Conservation (phyloP, 2,888 invertebrate species). For the Deilephila elpenor region DNA sequence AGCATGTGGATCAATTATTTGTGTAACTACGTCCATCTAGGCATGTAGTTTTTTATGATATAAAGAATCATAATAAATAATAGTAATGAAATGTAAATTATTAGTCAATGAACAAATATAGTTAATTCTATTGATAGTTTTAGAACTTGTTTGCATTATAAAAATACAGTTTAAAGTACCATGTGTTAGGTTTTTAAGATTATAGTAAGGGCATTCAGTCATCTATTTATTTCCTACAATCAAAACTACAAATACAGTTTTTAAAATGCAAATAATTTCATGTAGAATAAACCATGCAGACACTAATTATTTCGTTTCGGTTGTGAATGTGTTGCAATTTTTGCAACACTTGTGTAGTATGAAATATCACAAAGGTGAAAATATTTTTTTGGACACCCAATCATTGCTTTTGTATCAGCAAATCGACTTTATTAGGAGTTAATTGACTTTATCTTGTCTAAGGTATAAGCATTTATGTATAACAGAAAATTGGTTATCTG, state of each 20-base stretch:
- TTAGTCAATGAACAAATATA: slow-evolving; percentile 24
- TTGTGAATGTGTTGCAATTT: slow-evolving; percentile 9
- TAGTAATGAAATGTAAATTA: slow-evolving; percentile 31
- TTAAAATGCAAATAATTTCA: slow-evolving; percentile 21
- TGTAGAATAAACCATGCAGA: neutral
- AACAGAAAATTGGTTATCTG: neutral
- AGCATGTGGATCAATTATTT: too few species aligned
- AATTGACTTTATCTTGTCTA: neutral
- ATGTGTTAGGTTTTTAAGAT: neutral
- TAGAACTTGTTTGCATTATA: slow-evolving; percentile 3
- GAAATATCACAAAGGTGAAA: neutral
- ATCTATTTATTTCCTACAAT: neutral
- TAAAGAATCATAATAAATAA: slow-evolving; percentile 24
- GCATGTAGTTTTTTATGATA: slow-evolving; percentile 20
- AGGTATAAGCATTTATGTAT: slow-evolving; percentile 16
- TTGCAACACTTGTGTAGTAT: slow-evolving; percentile 8
- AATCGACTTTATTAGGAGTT: neutral
- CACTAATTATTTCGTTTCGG: neutral
- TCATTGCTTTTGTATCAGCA: neutral
- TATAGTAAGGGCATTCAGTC: neutral
- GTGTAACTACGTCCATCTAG: slow-evolving; percentile 4
- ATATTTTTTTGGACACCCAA: neutral
- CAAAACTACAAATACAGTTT: neutral
- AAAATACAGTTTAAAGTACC: neutral
- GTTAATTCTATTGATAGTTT: neutral